These are phyloP conservation scores for Drepanosiphum platanoidis DNA, from an alignment of 2,888 invertebrate species.

Conservation along the genomic window DNA sequence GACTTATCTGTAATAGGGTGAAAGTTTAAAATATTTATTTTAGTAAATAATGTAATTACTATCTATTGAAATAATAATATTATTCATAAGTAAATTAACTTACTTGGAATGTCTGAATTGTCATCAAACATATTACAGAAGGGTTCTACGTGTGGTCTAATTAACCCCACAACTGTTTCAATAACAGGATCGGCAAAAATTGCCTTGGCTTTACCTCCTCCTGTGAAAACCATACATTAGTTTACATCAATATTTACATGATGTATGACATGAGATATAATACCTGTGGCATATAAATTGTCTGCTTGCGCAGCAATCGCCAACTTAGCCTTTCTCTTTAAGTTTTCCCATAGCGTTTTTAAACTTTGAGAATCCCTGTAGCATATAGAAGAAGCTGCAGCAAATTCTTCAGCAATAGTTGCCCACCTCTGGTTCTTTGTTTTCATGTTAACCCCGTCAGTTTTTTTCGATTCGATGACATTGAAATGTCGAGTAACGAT, in stretches of 20 bases:
- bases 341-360: conserved; percentile 30
- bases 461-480: not conserved
- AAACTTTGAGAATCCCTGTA: not conserved
- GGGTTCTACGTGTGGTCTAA: not conserved
- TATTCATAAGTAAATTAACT: not conserved
- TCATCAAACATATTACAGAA: not conserved
- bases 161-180: not conserved
- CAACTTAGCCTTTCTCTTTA: conserved; percentile 32
- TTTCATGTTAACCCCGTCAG: conserved; percentile 6
- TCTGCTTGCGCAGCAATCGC: conserved; percentile 8
- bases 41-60: not conserved
- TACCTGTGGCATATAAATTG: conserved; percentile 11
- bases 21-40: not conserved
- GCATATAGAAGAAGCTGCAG: not conserved
- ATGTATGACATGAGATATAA: not conserved
- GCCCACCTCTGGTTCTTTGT: not conserved
- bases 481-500: conserved; percentile 11
- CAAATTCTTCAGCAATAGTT: conserved; percentile 4
- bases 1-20: too few species aligned
- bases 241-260: not conserved
- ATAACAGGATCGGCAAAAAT: not conserved
- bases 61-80: not conserved
- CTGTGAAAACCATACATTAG: not conserved
- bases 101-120: not conserved
- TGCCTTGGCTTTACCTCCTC: conserved; percentile 8